A percentile compares a stretch with the other conserved stretches of the same genome.
Conservation (phyloP, 92 coral and sea anemone genomes). For the Phenganax marumi region DNA sequence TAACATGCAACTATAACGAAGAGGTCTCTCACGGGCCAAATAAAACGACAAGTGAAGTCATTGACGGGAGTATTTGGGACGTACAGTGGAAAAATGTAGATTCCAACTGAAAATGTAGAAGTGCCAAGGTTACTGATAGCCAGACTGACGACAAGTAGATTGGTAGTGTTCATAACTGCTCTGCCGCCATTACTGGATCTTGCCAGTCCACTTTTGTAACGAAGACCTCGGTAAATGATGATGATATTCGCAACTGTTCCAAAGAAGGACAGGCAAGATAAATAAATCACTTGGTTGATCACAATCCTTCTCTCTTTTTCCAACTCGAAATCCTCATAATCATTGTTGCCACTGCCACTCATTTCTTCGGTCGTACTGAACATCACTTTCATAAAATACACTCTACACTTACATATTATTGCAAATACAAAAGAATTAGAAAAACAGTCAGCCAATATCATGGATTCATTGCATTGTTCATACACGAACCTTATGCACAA, state of each 20-base stretch:
- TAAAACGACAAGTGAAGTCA: conserved; percentile 11
- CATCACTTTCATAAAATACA: no score
- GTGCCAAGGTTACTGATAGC: conserved; percentile 31
- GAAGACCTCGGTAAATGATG: not conserved
- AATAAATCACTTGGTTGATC: not conserved
- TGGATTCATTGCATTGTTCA: no score
- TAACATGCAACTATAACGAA: conserved; percentile 6
- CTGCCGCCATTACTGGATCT: not conserved
- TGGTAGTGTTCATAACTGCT: not conserved
- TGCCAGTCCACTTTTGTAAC: not conserved
- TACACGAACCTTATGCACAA: no score
- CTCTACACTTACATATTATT: no score
- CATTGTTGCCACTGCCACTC: not conserved
- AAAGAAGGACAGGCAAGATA: not conserved
- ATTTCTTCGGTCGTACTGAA: not conserved
- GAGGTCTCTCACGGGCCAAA: conserved; percentile 13
- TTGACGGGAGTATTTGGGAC: conserved; percentile 1
- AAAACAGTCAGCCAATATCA: no score
- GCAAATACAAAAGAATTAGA: no score
- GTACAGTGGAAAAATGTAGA: conserved; percentile 6
- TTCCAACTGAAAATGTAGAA: conserved; percentile 10
- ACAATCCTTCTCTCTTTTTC: not conserved
- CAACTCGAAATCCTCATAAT: not conserved
- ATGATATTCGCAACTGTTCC: not conserved
- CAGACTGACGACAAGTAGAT: conserved; percentile 20